Evolutionary conservation across 2,113 vertebrate species (phyloP).

Genomic region (Hypocryptadius cinnamomeus): DNA sequence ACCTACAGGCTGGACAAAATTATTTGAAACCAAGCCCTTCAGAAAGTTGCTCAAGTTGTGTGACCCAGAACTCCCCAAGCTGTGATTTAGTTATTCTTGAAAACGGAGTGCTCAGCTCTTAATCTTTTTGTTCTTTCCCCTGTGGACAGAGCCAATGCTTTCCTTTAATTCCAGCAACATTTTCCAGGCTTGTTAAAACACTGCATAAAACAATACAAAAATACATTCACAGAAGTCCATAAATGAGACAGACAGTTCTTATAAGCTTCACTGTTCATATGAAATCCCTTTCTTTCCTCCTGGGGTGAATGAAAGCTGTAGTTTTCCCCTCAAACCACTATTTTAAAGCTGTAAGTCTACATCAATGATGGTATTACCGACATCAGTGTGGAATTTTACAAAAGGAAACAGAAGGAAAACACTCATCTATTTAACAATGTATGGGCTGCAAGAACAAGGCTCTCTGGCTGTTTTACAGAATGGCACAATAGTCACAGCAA

Average conservation of each 20-base stretch:
- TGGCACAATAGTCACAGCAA: slow-evolving; percentile 9
- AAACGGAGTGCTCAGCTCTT: background rate
- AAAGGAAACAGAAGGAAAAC: slow-evolving; percentile 69
- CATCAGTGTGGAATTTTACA: slow-evolving; percentile 8
- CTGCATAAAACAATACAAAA: background rate
- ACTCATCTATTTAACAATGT: background rate
- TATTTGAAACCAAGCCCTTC: background rate
- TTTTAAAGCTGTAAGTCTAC: slow-evolving; percentile 20
- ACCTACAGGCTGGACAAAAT: background rate
- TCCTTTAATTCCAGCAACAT: background rate
- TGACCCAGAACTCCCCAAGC: background rate
- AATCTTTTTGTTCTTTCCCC: background rate
- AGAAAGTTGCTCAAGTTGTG: background rate
- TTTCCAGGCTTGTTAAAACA: background rate
- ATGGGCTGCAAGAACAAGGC: background rate
- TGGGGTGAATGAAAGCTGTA: background rate
- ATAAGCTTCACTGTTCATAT: background rate
- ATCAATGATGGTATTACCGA: background rate
- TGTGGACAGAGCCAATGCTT: background rate
- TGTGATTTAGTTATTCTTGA: background rate
- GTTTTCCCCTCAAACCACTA: background rate
- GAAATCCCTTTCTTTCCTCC: background rate
- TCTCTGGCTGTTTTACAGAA: background rate
- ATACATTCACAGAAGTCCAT: background rate
- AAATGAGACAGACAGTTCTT: background rate